Base-by-base conservation (phyloP, 2,113 vertebrate genomes). In the Nerophis ophidion region DNA sequence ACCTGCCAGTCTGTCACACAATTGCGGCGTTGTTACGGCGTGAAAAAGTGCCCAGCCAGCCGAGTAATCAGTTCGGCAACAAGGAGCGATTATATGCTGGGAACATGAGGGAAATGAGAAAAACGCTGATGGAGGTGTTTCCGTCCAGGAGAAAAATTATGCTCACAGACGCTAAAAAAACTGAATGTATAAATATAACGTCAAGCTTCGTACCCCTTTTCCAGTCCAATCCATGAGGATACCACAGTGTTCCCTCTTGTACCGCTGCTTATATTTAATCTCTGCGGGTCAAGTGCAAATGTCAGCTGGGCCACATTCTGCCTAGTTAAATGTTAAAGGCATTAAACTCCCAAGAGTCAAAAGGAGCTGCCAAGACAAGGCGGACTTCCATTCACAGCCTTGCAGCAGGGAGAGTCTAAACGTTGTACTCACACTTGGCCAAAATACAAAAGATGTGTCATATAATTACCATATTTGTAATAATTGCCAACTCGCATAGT, bases 1-100 rank as follows among this genome's bases (percentile, higher is more conserved):
- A 58, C 40, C 63, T 44, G 63, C 54, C 72, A 70, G 63, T 26
- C 64, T 55, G 62, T 70, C 66, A 61, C 61, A 73, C 63, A 62
- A 58, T 66, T 66, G 54, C 60, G 60, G 61, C 26, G 57, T 44
- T 47, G 57, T 47, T 63, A 46, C 35, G 68, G 71, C 19, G 72
- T 58, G 56, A 75, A 61, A 76, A 67, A 66, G 68, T 68, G 54
- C 13, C 66, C 73, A 68, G 61, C 65, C 71, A 69, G 61, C 70
- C 68, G 68, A 81, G 83, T 80, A 86, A 83, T 81, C 80, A 84
- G 57, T 73, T 72, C 40, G 66, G 63, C 78, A 77, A 63, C 67
- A 67, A 79, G 69, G 81, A 81, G 60, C 69, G 72, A 84, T 81
- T 72, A 68, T 69, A 77, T 65, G 62, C 65, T 50, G 67, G 75